Conservation (phyloP, 2,797 vertebrate genomes). For the Falco naumanni region DNA sequence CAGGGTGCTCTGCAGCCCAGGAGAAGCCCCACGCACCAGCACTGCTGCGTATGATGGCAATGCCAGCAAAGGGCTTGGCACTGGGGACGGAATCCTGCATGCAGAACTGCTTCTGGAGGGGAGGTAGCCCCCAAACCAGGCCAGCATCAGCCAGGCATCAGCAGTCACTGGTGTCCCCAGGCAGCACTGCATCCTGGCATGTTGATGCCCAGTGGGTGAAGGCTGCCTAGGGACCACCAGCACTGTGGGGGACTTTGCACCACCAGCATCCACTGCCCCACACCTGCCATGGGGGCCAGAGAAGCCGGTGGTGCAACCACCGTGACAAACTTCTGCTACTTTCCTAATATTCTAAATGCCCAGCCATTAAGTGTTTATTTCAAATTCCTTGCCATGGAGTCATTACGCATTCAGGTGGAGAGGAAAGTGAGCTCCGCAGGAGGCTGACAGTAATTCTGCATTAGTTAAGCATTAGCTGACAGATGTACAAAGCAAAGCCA, state of each 20-base stretch:
- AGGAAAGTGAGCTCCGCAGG: constrained; percentile 55
- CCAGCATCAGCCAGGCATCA: not conserved
- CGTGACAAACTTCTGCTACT: not conserved
- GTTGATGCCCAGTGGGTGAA: rapidly evolving
- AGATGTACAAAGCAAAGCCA: constrained; percentile 69
- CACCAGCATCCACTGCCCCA: not conserved
- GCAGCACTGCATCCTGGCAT: rapidly evolving
- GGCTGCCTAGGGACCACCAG: not conserved
- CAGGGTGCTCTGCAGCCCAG: not conserved
- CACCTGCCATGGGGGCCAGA: not conserved
- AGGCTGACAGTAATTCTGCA: constrained; percentile 72
- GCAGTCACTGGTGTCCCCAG: rapidly evolving
- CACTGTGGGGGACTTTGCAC: rapidly evolving
- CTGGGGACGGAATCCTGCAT: not conserved
- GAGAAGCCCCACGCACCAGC: not conserved
- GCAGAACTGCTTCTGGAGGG: too few species aligned
- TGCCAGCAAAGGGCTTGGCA: not conserved
- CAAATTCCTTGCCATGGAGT: constrained; percentile 45
- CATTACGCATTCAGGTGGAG: constrained; percentile 69
- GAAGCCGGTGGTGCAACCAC: not conserved
- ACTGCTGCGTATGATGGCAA: not conserved
- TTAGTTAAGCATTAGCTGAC: constrained; percentile 72
- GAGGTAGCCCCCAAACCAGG: not conserved
- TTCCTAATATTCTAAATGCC: constrained; percentile 33
- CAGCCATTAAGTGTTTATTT: constrained; percentile 29